Percentiles rank a stretch among this genome's conserved stretches.
phyloP scores from a whole-genome alignment of 2,113 vertebrate genomes.

The Corydoras sp. region DNA sequence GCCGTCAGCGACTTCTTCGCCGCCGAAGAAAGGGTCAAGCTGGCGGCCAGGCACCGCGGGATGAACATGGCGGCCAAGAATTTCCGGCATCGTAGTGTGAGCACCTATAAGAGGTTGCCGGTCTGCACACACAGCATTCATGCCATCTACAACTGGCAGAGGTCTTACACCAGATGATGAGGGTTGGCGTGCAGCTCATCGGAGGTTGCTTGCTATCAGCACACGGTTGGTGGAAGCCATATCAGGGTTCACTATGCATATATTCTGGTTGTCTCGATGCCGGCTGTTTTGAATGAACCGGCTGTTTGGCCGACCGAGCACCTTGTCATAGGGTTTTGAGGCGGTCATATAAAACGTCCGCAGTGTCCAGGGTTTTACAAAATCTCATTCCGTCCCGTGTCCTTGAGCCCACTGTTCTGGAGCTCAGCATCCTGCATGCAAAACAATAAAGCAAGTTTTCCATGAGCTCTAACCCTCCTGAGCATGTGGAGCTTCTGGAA shows the following conservation, averaged over 20 bases:
- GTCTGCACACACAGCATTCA: conserved; percentile 73
- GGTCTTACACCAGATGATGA: conserved; percentile 73
- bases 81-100: conserved; percentile 65
- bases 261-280: not conserved
- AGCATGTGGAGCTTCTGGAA: conserved; percentile 6
- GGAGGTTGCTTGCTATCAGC: no score
- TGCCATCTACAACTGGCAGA: conserved; percentile 73
- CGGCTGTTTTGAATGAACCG: not conserved
- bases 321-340: conserved; percentile 9
- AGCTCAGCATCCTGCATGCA: conserved; percentile 13
- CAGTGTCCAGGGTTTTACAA: conserved; percentile 4
- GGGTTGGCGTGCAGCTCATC: not conserved
- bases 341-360: not conserved
- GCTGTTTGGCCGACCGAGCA: not conserved
- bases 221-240: no score
- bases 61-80: conserved; percentile 46
- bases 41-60: conserved; percentile 58
- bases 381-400: conserved; percentile 6
- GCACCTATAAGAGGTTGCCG: conserved; percentile 65
- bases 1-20: conserved; percentile 72
- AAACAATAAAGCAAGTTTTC: conserved; percentile 24
- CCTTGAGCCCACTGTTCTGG: conserved; percentile 2
- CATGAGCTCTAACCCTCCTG: conserved; percentile 23
- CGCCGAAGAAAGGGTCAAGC: conserved; percentile 67
- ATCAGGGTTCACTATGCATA: not conserved